Conservation (phyloP, 2,888 invertebrate genomes). For the Chrysolina americana region DNA sequence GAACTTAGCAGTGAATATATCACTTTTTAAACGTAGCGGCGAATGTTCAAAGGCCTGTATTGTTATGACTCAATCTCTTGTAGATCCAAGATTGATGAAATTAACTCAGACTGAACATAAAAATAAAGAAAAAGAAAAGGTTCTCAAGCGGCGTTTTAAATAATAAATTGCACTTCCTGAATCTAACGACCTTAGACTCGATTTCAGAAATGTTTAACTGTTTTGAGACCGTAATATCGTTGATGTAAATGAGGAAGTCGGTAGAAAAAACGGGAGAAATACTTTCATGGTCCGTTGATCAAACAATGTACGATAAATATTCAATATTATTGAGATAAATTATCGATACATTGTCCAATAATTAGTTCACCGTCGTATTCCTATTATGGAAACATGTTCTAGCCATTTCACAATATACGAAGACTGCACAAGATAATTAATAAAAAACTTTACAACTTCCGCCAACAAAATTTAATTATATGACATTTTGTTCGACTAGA, state of each 20-base stretch:
- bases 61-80: constrained; percentile 15
- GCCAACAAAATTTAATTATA: constrained; percentile 52
- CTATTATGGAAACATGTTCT: neutral
- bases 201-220: constrained; percentile 13
- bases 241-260: constrained; percentile 11
- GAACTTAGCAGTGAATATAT: constrained; percentile 36
- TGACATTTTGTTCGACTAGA: constrained; percentile 42
- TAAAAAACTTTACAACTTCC: constrained; percentile 52
- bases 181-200: neutral
- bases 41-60: neutral
- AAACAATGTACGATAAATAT: constrained; percentile 20
- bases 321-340: constrained; percentile 28
- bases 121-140: neutral
- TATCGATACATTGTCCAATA: constrained; percentile 5
- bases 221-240: constrained; percentile 6
- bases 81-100: constrained; percentile 2
- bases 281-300: constrained; percentile 30
- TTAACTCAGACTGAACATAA: neutral
- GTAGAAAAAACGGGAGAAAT: constrained; percentile 16
- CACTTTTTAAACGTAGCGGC: constrained; percentile 23
- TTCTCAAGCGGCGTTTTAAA: constrained; percentile 5
- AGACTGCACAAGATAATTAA: constrained; percentile 33
- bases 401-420: constrained; percentile 13
- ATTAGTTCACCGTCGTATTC: neutral
- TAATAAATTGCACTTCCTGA: constrained; percentile 9